These are phyloP conservation scores for Cossypha niveicapilla DNA, from an alignment of 2,797 vertebrate genomes.

Conservation along the genomic window DNA sequence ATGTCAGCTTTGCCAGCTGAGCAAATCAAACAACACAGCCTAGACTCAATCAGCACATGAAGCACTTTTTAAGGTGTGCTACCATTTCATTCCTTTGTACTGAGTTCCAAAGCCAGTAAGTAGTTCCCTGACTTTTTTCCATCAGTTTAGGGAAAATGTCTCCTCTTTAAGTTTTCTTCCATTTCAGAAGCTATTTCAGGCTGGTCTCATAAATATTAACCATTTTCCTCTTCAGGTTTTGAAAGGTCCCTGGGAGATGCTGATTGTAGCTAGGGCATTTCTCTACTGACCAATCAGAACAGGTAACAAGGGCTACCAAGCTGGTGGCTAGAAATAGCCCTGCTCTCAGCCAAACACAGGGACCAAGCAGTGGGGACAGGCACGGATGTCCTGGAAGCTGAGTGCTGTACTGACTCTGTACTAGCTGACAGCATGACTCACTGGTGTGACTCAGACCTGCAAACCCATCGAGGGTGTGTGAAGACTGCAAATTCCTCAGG, in stretches of 20 bases:
- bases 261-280: not conserved
- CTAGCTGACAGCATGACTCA: not conserved
- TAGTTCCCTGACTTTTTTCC: not conserved
- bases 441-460: not conserved
- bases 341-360: not conserved
- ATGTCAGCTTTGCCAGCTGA: slow-evolving; percentile 32
- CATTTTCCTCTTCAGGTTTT: not conserved
- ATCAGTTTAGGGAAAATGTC: not conserved
- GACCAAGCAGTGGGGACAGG: not conserved
- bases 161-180: not conserved
- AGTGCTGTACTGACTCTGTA: rapidly evolving
- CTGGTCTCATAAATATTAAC: not conserved
- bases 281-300: not conserved
- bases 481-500: not conserved
- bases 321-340: not conserved
- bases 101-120: not conserved
- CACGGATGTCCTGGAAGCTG: not conserved
- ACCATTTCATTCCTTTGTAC: not conserved
- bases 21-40: not conserved
- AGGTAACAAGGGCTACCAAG: not conserved
- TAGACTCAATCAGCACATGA: not conserved
- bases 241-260: not conserved
- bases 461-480: not conserved
- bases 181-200: not conserved
- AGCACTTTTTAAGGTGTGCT: not conserved